Base-by-base conservation (phyloP, 2,797 vertebrate species). In the Tadarida brasiliensis region DNA sequence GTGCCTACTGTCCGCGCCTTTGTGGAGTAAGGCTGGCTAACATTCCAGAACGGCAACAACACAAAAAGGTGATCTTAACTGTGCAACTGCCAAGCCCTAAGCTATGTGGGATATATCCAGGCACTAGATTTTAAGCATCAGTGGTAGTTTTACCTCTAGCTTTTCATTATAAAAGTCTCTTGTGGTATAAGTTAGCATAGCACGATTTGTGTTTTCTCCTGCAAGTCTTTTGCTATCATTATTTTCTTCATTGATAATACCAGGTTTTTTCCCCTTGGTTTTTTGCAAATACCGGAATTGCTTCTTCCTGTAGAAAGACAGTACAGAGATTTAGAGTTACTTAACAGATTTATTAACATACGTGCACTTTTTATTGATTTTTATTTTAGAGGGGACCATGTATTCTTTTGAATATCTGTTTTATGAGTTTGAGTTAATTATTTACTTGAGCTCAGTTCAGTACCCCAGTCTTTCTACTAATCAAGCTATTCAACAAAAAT, bases 231-330 rank as follows among this genome's bases (percentile, higher is more conserved):
- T 99, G 56, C 98, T 99, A 68, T 99, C 99, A 68, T 97, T 98
- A 73, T 98, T 98, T 96, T 99, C 99, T 95, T 99, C 99, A 2
- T 96, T 99, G 96, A 98, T 98, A 90, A 96, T 84, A 5, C 99
- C 99, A 49, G 98, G 97, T 59, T 99, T 99, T 95, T 99, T 99
- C 28, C 99, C 99, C 71, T 99, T 99, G 39, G 98, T 99, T 76
- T 99, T 99, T 97, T 99, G 97, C 78, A 99, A 98, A 97, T 99
- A 99, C 86, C 98, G 99, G 94, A 99, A 98, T 97, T 99, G 99
- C 35, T 99, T 99, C 98, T 99, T 99, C 97, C 99, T 99, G 82
- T 16, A 93, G 94, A 97, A 94, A 96, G 67, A 96, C 4, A 73
- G 61, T 35, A 28, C 67, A 92, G 24, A 96, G 63, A 95, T 91